Conservation (phyloP, 1,140 invertebrate genomes). For the Metaphire vulgaris region DNA sequence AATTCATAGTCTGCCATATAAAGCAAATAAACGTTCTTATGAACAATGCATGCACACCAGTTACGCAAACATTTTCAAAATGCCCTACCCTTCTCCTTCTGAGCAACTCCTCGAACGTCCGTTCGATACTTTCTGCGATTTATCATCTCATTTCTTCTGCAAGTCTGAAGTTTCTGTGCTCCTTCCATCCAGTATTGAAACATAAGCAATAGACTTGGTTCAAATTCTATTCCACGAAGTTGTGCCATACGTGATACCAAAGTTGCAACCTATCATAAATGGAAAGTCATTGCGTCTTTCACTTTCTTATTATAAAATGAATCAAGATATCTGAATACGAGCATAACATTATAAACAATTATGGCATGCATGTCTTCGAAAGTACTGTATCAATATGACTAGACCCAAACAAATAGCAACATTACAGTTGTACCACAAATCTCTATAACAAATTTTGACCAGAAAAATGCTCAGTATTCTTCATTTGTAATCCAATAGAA, state of each 20-base stretch:
- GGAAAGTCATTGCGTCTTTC: background rate
- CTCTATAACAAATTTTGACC: background rate
- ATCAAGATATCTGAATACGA: background rate
- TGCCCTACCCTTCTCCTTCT: constrained; percentile 20
- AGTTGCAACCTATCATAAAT: constrained; percentile 9
- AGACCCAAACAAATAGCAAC: background rate
- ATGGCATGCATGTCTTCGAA: no score
- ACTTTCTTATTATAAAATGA: background rate
- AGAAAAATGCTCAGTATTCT: no score
- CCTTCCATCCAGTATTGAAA: constrained; percentile 4
- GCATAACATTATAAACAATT: background rate
- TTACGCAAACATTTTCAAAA: background rate
- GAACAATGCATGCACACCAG: background rate
- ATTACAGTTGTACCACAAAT: background rate
- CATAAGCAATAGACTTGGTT: background rate
- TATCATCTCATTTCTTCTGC: constrained; percentile 19
- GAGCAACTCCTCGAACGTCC: background rate
- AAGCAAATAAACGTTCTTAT: background rate
- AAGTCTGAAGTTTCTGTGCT: constrained; percentile 10
- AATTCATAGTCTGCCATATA: background rate
- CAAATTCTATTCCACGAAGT: background rate
- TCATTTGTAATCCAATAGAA: no score
- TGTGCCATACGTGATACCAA: constrained; percentile 11
- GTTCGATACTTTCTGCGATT: constrained; percentile 8
- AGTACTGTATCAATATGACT: no score